A percentile compares a stretch with the other conserved stretches of the same genome.
These are phyloP conservation scores for Pygoscelis adeliae DNA, from an alignment of 2,113 vertebrate species.

Conservation along the genomic window DNA sequence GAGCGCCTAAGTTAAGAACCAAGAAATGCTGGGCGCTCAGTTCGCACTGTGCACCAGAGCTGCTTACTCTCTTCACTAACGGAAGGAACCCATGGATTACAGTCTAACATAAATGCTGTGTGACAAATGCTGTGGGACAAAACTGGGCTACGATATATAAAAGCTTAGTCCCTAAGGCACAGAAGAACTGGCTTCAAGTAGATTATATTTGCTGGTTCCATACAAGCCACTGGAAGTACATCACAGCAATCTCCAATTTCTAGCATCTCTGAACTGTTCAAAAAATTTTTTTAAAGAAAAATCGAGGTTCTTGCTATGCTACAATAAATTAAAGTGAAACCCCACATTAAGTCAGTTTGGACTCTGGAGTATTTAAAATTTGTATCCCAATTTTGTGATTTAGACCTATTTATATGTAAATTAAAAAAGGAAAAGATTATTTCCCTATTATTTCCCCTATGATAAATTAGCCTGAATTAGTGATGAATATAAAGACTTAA, in stretches of 20 bases:
- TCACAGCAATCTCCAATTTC: neutral
- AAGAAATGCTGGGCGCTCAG: accelerated
- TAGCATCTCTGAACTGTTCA: neutral
- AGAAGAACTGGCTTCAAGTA: neutral
- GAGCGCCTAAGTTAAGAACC: accelerated
- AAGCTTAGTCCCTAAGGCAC: neutral
- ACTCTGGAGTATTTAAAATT: conserved; percentile 54
- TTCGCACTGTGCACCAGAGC: accelerated
- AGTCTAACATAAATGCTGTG: neutral
- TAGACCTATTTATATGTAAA: conserved; percentile 55
- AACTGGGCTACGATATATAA: neutral
- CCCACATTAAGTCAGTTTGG: neutral
- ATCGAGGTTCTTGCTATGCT: neutral
- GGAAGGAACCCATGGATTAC: neutral
- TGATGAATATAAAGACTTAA: conserved; percentile 57
- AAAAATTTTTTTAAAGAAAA: neutral
- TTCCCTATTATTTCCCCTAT: conserved; percentile 55
- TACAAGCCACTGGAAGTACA: neutral
- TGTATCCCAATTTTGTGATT: conserved; percentile 25
- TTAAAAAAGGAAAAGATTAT: neutral
- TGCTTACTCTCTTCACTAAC: neutral
- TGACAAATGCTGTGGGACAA: neutral
- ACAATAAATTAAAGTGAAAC: neutral
- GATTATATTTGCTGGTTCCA: neutral
- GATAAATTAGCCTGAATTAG: conserved; percentile 66